Percentiles rank a stretch among this genome's conserved stretches.
These are phyloP conservation scores for Amphiprion percula DNA, from an alignment of 2,113 vertebrate genomes.

Conservation along the genomic window DNA sequence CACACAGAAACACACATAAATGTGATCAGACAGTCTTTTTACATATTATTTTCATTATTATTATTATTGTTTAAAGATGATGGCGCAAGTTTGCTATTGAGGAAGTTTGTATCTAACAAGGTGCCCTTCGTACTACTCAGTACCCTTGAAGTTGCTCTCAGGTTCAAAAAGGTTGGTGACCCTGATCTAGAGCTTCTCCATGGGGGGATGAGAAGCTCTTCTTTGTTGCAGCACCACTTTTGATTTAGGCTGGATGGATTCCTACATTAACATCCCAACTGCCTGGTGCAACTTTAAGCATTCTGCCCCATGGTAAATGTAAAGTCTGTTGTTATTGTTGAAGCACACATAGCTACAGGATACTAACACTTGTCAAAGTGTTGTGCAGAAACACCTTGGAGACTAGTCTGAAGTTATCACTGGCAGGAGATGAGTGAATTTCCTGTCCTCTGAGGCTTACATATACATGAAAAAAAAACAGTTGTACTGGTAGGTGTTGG, in stretches of 20 bases:
- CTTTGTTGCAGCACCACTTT: conserved; percentile 41
- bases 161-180: too few species aligned
- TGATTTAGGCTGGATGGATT: conserved; percentile 38
- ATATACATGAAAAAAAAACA: conserved; percentile 39
- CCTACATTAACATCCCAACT: conserved; percentile 18
- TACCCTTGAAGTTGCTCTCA: too few species aligned
- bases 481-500: conserved; percentile 56
- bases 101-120: too few species aligned
- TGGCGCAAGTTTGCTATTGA: too few species aligned
- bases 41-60: too few species aligned
- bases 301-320: conserved; percentile 51
- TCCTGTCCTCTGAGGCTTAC: conserved; percentile 45
- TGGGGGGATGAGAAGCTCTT: conserved; percentile 37
- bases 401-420: conserved; percentile 54
- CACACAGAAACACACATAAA: too few species aligned
- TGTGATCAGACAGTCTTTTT: too few species aligned
- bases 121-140: too few species aligned
- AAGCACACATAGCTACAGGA: conserved; percentile 55
- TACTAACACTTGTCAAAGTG: conserved; percentile 52
- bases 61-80: too few species aligned
- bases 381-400: conserved; percentile 59
- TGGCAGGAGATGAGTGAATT: conserved; percentile 61
- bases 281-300: conserved; percentile 41
- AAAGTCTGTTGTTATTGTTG: conserved; percentile 61
- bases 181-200: conserved; percentile 45